Evolutionary conservation across 2,888 invertebrate genomes (phyloP), one percentile per base, ranked within the genome.

Genomic region (Acanthoscelides obtectus): DNA sequence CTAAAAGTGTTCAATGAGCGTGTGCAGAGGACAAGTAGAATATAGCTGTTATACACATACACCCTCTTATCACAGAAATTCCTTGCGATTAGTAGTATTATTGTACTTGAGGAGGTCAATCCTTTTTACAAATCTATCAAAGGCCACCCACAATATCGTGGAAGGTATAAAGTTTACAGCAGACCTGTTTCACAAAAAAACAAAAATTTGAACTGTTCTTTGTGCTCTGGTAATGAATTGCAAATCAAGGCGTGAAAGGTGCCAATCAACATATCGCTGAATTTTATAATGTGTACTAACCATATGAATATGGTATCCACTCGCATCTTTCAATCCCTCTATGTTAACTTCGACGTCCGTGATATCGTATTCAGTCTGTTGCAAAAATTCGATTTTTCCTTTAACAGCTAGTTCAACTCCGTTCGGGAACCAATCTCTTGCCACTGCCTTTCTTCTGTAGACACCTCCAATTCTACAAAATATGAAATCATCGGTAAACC

Each of bases 341-440:
- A 97, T 85, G 77, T 90, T 88, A 22, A 96, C 90, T 81, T 94
- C 91, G 6, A 94, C 89, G 79, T 94, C 93, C 69, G 94, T 93
- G 70, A 92, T 85, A 83, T 96, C 95, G 81, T 94, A 96, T 84
- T 93, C 93, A 0, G 94, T 93, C 85, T 95, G 94, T 85, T 97
- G 96, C 65, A 91, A 88, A 77, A 96, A 90, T 86, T 96, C 95
- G 22, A 96, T 84, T 84, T 91, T 91, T 12, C 96, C 96, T 80
- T 88, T 89, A 21, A 94, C 87, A 0, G 88, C 84, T 64, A 91
- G 84, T 0, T 86, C 84, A 73, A 89, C 88, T 0, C 93, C 94
- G 84, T 95, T 95, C 4, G 94, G 92, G 84, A 94, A 94, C 96
- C 96, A 96, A 80, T 95, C 94, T 79, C 91, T 92, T 0, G 91